Percentiles rank a stretch among this genome's conserved stretches.
Evolutionary conservation across 2,797 vertebrate species (phyloP).

Genomic region (Odontamblyopus rebecca): DNA sequence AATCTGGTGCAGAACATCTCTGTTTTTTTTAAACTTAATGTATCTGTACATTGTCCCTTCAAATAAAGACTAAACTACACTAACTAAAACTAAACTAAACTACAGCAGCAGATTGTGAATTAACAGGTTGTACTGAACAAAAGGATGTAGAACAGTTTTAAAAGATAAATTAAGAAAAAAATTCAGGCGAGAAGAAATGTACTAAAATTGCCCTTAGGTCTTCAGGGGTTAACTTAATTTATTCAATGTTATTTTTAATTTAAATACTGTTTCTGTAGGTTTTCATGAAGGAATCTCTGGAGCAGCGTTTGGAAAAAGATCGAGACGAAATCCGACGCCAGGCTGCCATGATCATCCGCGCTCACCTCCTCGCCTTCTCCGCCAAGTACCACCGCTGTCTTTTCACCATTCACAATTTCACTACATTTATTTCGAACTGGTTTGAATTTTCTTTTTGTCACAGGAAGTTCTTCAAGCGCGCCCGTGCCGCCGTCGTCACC

Average conservation of each 20-base stretch:
- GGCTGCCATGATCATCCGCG: conserved; percentile 86
- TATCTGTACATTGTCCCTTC: no score
- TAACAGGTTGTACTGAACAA: no score
- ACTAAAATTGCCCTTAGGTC: no score
- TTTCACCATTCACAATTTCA: neutral
- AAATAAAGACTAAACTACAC: no score
- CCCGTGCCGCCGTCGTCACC: conserved; percentile 76
- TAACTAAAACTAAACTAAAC: no score
- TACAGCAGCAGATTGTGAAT: no score
- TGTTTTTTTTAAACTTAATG: no score
- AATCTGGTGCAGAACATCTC: no score
- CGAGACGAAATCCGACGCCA: conserved; percentile 77
- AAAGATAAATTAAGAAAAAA: no score
- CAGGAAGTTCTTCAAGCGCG: conserved; percentile 86
- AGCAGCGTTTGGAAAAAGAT: conserved; percentile 81
- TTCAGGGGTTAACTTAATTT: no score
- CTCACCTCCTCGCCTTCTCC: conserved; percentile 87
- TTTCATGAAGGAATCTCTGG: conserved; percentile 81
- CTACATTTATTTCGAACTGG: neutral
- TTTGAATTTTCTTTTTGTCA: conserved; percentile 6
- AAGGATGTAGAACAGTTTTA: no score
- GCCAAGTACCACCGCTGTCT: conserved; percentile 78
- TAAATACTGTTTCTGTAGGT: conserved; percentile 60
- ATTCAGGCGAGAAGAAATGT: no score
- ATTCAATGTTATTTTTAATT: neutral